Conservation (phyloP, 2,113 vertebrate species). For the Taurulus bubalis region DNA sequence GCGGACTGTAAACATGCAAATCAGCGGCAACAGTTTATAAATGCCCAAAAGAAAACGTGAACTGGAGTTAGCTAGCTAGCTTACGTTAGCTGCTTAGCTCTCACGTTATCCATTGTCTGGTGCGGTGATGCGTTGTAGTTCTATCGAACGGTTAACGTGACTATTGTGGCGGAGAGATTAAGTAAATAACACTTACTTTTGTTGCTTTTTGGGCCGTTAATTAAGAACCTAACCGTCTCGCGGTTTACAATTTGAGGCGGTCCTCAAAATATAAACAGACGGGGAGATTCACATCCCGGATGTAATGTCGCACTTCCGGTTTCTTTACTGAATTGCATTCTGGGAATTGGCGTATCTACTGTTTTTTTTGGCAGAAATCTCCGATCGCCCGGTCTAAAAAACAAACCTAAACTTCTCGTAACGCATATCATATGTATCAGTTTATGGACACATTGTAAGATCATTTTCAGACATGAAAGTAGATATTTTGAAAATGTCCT, state of each 20-base stretch:
- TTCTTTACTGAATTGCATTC: neutral
- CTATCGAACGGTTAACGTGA: neutral
- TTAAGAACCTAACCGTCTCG: conserved; percentile 36
- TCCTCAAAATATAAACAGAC: conserved; percentile 56
- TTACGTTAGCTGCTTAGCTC: conserved; percentile 6
- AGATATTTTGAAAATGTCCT: neutral
- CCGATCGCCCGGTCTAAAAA: neutral
- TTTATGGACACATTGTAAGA: neutral
- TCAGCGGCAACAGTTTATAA: fast-evolving
- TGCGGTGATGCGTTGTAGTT: neutral
- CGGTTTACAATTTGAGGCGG: neutral
- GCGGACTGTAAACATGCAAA: neutral
- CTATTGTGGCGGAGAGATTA: no score
- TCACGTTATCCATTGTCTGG: neutral
- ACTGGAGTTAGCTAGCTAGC: neutral
- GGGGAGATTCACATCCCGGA: conserved; percentile 20
- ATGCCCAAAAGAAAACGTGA: neutral
- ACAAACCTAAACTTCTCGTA: neutral
- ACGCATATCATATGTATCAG: neutral
- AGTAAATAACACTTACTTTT: conserved; percentile 66
- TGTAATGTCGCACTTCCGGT: conserved; percentile 36
- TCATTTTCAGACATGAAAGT: neutral
- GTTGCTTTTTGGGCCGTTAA: conserved; percentile 43
- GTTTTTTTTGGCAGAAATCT: neutral
- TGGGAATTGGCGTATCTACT: conserved; percentile 46